Conservation (phyloP, 1,140 invertebrate species). For the Zaprionus kolodkinae region DNA sequence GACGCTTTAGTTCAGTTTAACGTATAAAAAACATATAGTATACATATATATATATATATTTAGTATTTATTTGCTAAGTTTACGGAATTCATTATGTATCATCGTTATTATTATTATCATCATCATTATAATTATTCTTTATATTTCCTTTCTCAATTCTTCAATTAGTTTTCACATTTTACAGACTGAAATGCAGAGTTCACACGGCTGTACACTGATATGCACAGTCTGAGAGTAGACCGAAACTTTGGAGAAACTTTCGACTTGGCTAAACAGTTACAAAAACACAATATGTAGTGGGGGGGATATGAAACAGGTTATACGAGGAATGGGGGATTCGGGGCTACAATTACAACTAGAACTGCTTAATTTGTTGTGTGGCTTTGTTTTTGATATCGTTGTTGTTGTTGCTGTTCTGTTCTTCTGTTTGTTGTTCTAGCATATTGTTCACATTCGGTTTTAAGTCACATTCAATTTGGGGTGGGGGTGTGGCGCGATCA, state of each 20-base stretch:
- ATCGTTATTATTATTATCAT: slow-evolving; percentile 31
- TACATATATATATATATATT: slow-evolving; percentile 31
- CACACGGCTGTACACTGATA: slow-evolving; percentile 52
- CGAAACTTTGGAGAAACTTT: slow-evolving; percentile 62
- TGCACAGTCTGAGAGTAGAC: slow-evolving; percentile 68
- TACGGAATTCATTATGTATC: slow-evolving; percentile 62
- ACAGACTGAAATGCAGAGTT: slow-evolving; percentile 60
- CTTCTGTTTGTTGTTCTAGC: slow-evolving; percentile 61
- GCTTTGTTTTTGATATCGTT: slow-evolving; percentile 33
- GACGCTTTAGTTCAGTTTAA: slow-evolving; percentile 20
- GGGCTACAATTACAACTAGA: slow-evolving; percentile 24
- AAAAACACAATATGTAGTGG: slow-evolving; percentile 40
- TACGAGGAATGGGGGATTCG: neutral
- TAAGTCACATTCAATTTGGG: slow-evolving; percentile 60
- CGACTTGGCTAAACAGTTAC: slow-evolving; percentile 50
- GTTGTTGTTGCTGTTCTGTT: neutral
- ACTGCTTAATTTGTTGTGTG: slow-evolving; percentile 65
- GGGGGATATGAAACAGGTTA: neutral
- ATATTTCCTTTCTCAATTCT: slow-evolving; percentile 30
- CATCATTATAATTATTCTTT: slow-evolving; percentile 22
- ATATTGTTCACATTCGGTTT: slow-evolving; percentile 54
- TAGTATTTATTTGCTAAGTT: slow-evolving; percentile 60
- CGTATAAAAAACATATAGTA: slow-evolving; percentile 48
- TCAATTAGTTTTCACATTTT: slow-evolving; percentile 36
- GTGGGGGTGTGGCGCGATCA: neutral